phyloP scores from a whole-genome alignment of 2,888 invertebrate species.

The Microplitis deprimator region DNA sequence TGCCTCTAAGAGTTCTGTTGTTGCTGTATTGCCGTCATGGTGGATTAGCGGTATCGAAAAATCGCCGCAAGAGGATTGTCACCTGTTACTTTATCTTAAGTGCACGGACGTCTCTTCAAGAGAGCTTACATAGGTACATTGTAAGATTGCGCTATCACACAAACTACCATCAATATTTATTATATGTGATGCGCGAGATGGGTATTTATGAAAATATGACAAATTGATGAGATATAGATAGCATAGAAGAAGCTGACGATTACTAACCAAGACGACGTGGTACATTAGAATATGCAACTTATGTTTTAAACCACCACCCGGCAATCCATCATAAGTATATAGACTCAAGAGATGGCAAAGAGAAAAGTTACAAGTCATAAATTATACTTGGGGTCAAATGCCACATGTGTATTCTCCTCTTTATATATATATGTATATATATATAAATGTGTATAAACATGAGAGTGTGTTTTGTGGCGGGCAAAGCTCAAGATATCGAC shows the following conservation, averaged over 20 bases:
- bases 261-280: background rate
- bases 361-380: slow-evolving; percentile 39
- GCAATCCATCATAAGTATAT: slow-evolving; percentile 21
- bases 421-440: too few relatives aligned
- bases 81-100: slow-evolving; percentile 63
- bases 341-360: slow-evolving; percentile 18
- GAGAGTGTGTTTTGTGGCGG: too few relatives aligned
- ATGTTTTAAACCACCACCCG: slow-evolving; percentile 20
- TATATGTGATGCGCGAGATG: background rate
- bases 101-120: slow-evolving; percentile 20
- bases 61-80: slow-evolving; percentile 68
- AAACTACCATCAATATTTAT: background rate
- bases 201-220: background rate
- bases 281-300: slow-evolving; percentile 23
- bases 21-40: slow-evolving; percentile 29
- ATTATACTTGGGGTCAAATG: slow-evolving; percentile 42
- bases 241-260: slow-evolving; percentile 9
- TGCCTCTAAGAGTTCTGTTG: background rate
- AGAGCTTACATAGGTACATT: too few relatives aligned
- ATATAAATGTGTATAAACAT: too few relatives aligned
- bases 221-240: slow-evolving; percentile 21
- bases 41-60: slow-evolving; percentile 52
- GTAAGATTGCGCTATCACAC: background rate
- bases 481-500: slow-evolving; percentile 20
- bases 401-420: slow-evolving; percentile 20